These are phyloP conservation scores for Cydia amplana DNA, from an alignment of 1,140 invertebrate genomes.

Conservation along the genomic window DNA sequence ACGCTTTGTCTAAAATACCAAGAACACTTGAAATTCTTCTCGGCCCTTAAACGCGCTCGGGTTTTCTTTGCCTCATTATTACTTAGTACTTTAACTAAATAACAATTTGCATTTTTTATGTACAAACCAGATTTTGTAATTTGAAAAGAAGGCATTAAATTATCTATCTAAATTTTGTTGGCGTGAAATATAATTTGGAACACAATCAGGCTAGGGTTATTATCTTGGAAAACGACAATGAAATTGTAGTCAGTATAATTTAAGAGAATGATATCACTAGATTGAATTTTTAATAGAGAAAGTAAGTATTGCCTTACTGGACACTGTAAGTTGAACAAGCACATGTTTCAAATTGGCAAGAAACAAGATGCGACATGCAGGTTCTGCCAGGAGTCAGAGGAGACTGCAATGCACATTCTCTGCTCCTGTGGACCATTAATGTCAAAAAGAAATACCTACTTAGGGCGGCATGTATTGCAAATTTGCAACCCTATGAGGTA, in stretches of 20 bases:
- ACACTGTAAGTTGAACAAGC: too few relatives aligned
- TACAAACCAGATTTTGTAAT: neutral
- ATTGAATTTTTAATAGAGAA: neutral
- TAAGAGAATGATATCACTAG: neutral
- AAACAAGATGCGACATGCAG: too few relatives aligned
- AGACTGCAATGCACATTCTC: too few relatives aligned
- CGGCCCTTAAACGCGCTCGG: neutral
- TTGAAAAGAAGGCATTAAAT: too few relatives aligned
- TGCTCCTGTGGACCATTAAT: too few relatives aligned
- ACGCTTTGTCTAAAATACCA: neutral
- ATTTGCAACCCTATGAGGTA: too few relatives aligned
- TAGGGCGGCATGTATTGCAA: too few relatives aligned
- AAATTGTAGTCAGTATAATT: neutral
- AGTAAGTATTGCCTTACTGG: too few relatives aligned
- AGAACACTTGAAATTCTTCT: conserved; percentile 1
- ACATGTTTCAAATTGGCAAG: too few relatives aligned
- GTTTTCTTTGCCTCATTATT: conserved; percentile 9
- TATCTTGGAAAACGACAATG: neutral
- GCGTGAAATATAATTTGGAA: neutral
- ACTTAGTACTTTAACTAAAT: neutral
- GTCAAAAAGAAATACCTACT: too few relatives aligned
- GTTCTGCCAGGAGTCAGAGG: too few relatives aligned
- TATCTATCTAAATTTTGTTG: neutral
- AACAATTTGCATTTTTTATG: neutral
- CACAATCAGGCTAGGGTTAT: neutral